Percentiles rank a stretch among this genome's conserved stretches.
Evolutionary conservation across 2,113 vertebrate species (phyloP).

Genomic region (Pituophis catenifer): DNA sequence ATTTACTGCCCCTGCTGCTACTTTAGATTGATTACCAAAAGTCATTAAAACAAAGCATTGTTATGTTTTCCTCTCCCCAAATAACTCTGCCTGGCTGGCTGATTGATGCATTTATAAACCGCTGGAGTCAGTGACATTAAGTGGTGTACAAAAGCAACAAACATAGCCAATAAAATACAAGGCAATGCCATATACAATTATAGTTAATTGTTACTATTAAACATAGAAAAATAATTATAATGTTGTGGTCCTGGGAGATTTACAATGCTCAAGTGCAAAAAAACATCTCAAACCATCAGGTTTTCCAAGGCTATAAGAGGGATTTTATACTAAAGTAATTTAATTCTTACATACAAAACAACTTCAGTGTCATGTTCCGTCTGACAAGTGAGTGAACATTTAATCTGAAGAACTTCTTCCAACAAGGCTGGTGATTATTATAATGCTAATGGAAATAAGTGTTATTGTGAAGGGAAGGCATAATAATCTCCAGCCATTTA

Average conservation of each 20-base stretch:
- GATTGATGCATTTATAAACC: neutral
- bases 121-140: neutral
- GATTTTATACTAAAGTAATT: neutral
- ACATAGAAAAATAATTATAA: neutral
- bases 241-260: neutral
- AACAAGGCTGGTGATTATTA: slow-evolving; percentile 11
- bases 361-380: slow-evolving; percentile 23
- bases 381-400: slow-evolving; percentile 5
- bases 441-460: slow-evolving; percentile 24
- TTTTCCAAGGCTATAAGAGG: neutral
- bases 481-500: neutral
- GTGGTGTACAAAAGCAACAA: neutral
- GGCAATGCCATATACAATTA: neutral
- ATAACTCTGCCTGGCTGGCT: slow-evolving; percentile 5
- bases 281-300: neutral
- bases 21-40: neutral
- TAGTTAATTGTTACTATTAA: neutral
- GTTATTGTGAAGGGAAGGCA: slow-evolving; percentile 26
- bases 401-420: neutral
- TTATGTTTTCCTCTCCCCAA: slow-evolving; percentile 6
- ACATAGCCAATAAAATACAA: neutral
- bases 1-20: neutral
- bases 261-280: neutral
- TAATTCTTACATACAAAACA: slow-evolving; percentile 21
- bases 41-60: neutral